Base-by-base conservation (phyloP, 2,797 vertebrate species). In the Cuniculus paca region DNA sequence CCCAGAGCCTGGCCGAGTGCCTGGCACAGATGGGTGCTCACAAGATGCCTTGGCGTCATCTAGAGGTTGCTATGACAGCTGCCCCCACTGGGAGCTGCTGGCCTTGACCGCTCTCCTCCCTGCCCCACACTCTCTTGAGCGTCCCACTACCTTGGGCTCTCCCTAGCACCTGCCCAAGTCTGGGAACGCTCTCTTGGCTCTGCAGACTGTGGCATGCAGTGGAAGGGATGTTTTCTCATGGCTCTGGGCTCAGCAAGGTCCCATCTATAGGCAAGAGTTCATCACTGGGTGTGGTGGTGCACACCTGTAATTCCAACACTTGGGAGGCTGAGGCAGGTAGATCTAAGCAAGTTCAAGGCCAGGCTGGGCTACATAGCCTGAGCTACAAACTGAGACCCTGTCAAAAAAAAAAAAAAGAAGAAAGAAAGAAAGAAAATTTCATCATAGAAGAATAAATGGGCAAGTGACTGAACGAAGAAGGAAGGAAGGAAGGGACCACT, bases 141-240 rank as follows among this genome's bases (percentile, higher is more conserved):
- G 5, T 10, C 14, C 1, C 24, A 60, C 22, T 48, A 16, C 68
- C 82, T 34, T 39, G 14, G 3, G n/a, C 52, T n/a, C 63, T 65
- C 20, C 75, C n/a, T 20, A 8, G 74, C 65, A 26, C 74, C 34
- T 0, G 48, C 20, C 6, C n/a, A 22, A 17, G 28, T 28, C 89
- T 22, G 39, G 45, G 16, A 16, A 16, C 1, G 6, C 20, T 34
- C 56, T 56, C 65, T 19, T 31, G n/a, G 8, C 0, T 22, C 56
- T 48, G 63, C 58, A 56, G 60, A 28, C 12, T 0, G 0, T 0
- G 45, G 50, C 28, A 17, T 16, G 2, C 5, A 0, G 7, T 19
- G 6, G 72, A 48, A 24, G 11, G 36, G 24, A 11, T 19, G 22
- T 31, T 52, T 3, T 31, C 28, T 45, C 31, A 11, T 0, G 4